A percentile compares a stretch with the other conserved stretches of the same genome.
phyloP scores from a whole-genome alignment of 2,888 invertebrate species.

The Cephus sareptanus region DNA sequence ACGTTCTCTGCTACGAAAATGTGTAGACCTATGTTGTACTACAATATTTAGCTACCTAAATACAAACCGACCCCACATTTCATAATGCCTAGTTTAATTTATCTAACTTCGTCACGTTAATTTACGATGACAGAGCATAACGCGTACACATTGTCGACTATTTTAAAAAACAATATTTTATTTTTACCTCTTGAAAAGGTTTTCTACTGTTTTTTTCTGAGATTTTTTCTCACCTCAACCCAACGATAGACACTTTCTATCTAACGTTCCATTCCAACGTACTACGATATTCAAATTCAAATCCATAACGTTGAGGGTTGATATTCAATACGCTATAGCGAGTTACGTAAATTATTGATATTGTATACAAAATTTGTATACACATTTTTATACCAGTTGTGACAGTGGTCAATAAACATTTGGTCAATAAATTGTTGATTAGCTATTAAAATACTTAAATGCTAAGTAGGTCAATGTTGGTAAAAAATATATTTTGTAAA shows the following conservation, averaged over 20 bases:
- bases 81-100: neutral
- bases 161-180: neutral
- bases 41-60: neutral
- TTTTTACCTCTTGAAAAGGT: too few species aligned
- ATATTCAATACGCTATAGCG: neutral
- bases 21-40: neutral
- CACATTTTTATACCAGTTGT: neutral
- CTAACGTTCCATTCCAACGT: neutral
- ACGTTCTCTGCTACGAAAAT: neutral
- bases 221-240: neutral
- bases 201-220: neutral
- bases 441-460: conserved; percentile 5
- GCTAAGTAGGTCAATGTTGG: neutral
- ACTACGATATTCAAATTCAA: neutral
- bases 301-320: neutral
- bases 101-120: neutral
- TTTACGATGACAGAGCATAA: neutral
- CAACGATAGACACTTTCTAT: neutral
- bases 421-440: neutral
- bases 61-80: neutral
- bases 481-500: neutral
- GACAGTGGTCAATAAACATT: neutral
- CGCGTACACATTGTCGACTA: neutral
- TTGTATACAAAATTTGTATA: neutral
- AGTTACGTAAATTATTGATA: neutral